Evolutionary conservation across 1,140 invertebrate species (phyloP).

Genomic region (Druon quercuslanigerum): DNA sequence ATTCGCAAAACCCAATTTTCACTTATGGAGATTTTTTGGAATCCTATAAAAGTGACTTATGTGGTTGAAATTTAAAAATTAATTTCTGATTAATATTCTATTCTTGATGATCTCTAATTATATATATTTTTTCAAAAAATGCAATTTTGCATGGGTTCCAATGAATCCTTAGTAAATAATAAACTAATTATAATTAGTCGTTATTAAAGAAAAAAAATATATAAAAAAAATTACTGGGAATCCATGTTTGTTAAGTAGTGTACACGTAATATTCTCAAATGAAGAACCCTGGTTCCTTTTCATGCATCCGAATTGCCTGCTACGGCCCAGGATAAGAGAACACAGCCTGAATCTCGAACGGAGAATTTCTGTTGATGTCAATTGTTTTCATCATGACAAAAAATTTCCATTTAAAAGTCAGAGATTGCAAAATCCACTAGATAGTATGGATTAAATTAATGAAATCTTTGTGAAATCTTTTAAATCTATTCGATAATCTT

Average conservation of each 20-base stretch:
- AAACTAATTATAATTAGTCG: background rate
- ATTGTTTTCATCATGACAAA: constrained; percentile 1
- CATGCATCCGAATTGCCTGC: constrained; percentile 21
- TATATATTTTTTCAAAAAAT: too few species aligned
- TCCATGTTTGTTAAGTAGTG: background rate
- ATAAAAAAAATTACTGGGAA: background rate
- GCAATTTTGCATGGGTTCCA: too few species aligned
- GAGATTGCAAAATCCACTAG: background rate
- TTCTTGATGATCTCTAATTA: too few species aligned
- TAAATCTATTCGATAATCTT: too few species aligned
- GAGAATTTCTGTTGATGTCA: background rate
- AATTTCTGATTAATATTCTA: too few species aligned
- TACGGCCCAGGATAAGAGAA: background rate
- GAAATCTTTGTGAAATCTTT: too few species aligned
- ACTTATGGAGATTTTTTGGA: too few species aligned
- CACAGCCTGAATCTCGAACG: background rate
- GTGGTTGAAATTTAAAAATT: too few species aligned
- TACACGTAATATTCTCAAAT: constrained; percentile 26
- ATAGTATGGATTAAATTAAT: too few species aligned
- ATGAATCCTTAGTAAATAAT: too few species aligned
- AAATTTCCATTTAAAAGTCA: constrained; percentile 4
- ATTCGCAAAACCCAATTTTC: too few species aligned
- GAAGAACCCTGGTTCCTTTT: constrained; percentile 24
- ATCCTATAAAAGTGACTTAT: too few species aligned
- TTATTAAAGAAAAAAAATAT: background rate